A percentile compares a stretch with the other conserved stretches of the same genome.
Evolutionary conservation across 2,113 vertebrate genomes (phyloP).

Genomic region (Platanista minor): DNA sequence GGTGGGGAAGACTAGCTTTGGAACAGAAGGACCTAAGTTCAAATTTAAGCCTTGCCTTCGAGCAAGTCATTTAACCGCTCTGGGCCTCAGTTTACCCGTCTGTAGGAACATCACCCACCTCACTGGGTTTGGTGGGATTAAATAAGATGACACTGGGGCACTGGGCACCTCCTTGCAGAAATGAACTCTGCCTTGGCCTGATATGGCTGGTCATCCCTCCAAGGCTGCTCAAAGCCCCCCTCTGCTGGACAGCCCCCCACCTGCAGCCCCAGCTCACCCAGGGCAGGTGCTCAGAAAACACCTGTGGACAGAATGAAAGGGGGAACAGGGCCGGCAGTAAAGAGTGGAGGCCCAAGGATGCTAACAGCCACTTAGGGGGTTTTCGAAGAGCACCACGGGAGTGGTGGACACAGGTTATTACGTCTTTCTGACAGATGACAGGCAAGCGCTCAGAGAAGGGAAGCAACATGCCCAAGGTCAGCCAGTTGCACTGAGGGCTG

Average conservation of each 20-base stretch:
- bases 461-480: background rate
- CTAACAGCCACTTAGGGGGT: background rate
- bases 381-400: background rate
- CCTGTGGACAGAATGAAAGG: rapidly evolving
- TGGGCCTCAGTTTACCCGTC: background rate
- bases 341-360: background rate
- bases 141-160: background rate
- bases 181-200: background rate
- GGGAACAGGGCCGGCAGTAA: too few species aligned
- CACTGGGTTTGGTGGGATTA: background rate
- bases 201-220: background rate
- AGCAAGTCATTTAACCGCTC: background rate
- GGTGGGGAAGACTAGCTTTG: background rate
- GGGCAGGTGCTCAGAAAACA: background rate
- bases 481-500: background rate
- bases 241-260: background rate
- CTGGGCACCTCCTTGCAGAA: background rate
- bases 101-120: background rate
- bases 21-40: background rate
- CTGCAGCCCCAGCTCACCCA: background rate
- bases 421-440: background rate
- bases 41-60: background rate
- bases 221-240: background rate
- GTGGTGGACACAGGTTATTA: background rate
- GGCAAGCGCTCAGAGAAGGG: background rate